Evolutionary conservation across 2,888 invertebrate species (phyloP).

Genomic region (Anorthoa munda): DNA sequence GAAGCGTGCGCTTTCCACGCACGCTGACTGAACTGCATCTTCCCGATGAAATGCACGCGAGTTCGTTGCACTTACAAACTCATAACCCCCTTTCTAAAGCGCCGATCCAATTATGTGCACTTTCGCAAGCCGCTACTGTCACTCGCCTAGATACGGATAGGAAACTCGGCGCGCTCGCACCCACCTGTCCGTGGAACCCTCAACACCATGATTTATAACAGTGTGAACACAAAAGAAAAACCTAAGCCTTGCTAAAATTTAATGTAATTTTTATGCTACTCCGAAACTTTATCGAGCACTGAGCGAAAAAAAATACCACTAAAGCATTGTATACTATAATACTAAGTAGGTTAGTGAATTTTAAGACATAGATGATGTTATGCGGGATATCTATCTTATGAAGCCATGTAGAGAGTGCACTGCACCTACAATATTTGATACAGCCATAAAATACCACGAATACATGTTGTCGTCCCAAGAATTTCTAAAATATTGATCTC

Average conservation of each 20-base stretch:
- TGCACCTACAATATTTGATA: background rate
- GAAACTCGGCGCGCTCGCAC: conserved; percentile 86
- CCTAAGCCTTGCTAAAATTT: conserved; percentile 41
- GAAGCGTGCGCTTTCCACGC: conserved; percentile 88
- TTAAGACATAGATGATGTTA: background rate
- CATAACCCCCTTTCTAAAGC: conserved; percentile 91
- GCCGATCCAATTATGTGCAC: conserved; percentile 91
- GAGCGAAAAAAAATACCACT: conserved; percentile 54
- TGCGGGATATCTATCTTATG: background rate
- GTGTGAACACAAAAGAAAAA: conserved; percentile 43
- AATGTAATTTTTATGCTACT: conserved; percentile 55
- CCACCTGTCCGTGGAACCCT: conserved; percentile 81
- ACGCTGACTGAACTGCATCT: conserved; percentile 83
- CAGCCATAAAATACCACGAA: background rate
- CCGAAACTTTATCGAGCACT: conserved; percentile 53
- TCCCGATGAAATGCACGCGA: conserved; percentile 89
- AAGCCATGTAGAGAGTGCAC: background rate
- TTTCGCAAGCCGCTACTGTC: conserved; percentile 91
- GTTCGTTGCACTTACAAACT: conserved; percentile 91
- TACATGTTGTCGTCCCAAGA: conserved; percentile 35
- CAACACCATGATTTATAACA: conserved; percentile 63
- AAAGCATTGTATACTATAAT: conserved; percentile 4
- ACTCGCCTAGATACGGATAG: conserved; percentile 91
- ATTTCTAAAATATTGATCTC: conserved; percentile 62
- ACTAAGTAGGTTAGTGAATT: conserved; percentile 18